phyloP scores from a whole-genome alignment of 2,797 vertebrate genomes.

The Rhodeus uyekii region DNA sequence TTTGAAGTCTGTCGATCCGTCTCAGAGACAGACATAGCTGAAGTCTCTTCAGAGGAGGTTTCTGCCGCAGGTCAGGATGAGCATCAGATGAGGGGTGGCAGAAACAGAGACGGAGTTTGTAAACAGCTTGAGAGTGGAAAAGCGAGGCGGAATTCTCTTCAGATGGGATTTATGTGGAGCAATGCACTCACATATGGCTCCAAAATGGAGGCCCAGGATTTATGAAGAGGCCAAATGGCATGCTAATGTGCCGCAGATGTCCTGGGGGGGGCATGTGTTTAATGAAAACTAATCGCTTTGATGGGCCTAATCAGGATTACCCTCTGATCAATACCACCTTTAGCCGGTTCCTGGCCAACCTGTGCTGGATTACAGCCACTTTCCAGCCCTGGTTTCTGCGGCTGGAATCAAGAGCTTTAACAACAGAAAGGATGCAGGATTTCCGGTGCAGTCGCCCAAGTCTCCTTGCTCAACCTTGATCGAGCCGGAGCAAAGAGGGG shows the following conservation, averaged over 20 bases:
- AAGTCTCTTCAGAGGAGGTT: background rate
- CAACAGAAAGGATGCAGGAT: conserved; percentile 51
- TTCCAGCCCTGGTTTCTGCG: conserved; percentile 64
- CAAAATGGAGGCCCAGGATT: conserved; percentile 70
- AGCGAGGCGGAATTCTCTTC: conserved; percentile 55
- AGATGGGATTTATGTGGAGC: conserved; percentile 59
- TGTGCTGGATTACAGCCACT: conserved; percentile 70
- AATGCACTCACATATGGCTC: conserved; percentile 69
- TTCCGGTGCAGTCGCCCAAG: conserved; percentile 55
- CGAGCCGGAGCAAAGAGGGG: conserved; percentile 52
- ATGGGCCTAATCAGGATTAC: conserved; percentile 75
- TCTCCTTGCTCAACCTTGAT: conserved; percentile 59
- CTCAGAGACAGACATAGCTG: background rate
- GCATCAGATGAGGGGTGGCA: conserved; percentile 44
- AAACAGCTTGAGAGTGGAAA: conserved; percentile 49
- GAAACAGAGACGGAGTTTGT: conserved; percentile 35
- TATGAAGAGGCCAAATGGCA: conserved; percentile 71
- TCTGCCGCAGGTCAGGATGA: conserved; percentile 31
- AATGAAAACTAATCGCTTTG: conserved; percentile 77
- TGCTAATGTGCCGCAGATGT: conserved; percentile 79
- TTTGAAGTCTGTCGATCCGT: background rate
- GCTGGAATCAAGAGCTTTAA: conserved; percentile 51
- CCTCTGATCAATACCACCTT: conserved; percentile 78
- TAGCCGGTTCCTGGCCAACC: conserved; percentile 70
- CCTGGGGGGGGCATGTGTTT: conserved; percentile 57